These are phyloP conservation scores for Odontomyia ornata DNA, from an alignment of 2,888 invertebrate genomes.

Conservation along the genomic window DNA sequence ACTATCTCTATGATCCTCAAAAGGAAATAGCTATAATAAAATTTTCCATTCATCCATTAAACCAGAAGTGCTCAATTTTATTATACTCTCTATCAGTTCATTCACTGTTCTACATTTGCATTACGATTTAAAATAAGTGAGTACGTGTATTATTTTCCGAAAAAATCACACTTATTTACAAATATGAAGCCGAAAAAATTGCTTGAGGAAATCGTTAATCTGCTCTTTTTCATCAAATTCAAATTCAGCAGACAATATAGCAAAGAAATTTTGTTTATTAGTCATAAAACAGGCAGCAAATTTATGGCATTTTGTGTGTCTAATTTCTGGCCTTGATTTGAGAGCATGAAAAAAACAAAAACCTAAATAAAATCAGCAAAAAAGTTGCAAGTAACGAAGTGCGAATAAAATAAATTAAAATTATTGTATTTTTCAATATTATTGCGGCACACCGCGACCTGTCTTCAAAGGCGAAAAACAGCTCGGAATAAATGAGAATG, in stretches of 20 bases:
- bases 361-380: background rate
- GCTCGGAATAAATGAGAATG: too few relatives aligned
- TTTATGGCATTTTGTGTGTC: background rate
- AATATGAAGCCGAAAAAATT: background rate
- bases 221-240: background rate
- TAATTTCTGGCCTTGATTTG: constrained; percentile 31
- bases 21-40: constrained; percentile 23
- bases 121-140: background rate
- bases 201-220: constrained; percentile 23
- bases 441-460: background rate
- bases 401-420: background rate
- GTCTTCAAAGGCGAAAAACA: background rate
- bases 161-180: constrained; percentile 4
- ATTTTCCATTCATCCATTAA: background rate
- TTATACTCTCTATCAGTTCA: constrained; percentile 13
- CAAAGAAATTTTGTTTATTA: background rate
- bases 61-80: constrained; percentile 1
- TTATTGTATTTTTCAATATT: background rate
- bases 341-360: background rate
- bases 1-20: constrained; percentile 23
- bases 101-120: constrained; percentile 37
- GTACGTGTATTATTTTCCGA: background rate
- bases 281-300: background rate
- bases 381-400: background rate
- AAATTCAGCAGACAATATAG: background rate